phyloP scores from a whole-genome alignment of 2,113 vertebrate genomes.

The Setophaga coronata region DNA sequence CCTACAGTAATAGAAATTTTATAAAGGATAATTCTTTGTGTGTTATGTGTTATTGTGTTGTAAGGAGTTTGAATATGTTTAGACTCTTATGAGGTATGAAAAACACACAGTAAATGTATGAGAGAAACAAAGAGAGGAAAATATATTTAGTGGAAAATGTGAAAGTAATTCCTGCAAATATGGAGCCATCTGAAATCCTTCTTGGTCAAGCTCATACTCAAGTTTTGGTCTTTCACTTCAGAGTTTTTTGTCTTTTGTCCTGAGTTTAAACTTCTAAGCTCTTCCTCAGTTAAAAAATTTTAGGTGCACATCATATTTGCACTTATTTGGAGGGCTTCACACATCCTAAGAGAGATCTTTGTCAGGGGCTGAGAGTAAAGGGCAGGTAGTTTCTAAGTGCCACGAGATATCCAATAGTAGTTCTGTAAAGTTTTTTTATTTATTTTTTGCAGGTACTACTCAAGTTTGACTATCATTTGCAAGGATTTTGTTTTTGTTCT shows the following conservation, averaged over 20 bases:
- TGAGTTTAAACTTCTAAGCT: neutral
- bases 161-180: neutral
- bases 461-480: neutral
- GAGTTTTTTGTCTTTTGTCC: neutral
- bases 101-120: neutral
- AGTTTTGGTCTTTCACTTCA: neutral
- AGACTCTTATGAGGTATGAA: neutral
- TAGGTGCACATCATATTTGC: neutral
- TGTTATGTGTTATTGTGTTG: neutral
- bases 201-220: neutral
- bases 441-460: neutral
- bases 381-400: neutral
- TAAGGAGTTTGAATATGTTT: neutral
- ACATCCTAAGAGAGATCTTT: neutral
- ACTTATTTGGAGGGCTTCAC: neutral
- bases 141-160: neutral
- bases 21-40: neutral
- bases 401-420: neutral
- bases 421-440: neutral
- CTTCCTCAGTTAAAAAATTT: neutral
- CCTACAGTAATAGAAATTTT: neutral
- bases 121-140: neutral
- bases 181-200: neutral
- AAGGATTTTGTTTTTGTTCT: neutral
- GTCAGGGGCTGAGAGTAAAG: neutral